These are phyloP conservation scores for Austrofundulus limnaeus DNA, from an alignment of 2,113 vertebrate species.

Conservation along the genomic window DNA sequence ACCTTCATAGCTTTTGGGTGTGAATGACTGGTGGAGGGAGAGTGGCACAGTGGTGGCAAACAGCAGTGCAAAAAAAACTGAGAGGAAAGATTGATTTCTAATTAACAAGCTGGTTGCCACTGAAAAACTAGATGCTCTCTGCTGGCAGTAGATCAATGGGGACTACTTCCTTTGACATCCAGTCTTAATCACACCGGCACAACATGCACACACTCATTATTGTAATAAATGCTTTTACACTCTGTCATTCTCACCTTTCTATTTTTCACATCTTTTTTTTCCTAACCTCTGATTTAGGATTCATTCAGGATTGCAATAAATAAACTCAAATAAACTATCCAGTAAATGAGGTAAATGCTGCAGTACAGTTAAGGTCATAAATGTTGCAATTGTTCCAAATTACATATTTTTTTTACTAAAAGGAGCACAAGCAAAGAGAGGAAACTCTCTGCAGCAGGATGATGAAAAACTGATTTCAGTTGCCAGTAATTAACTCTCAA, in stretches of 20 bases:
- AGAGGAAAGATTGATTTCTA: constrained; percentile 69
- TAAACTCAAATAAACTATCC: too few species aligned
- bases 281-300: constrained; percentile 36
- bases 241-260: constrained; percentile 12
- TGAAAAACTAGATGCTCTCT: constrained; percentile 65
- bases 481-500: not conserved
- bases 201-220: constrained; percentile 51
- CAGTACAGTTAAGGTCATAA: too few species aligned
- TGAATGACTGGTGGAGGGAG: constrained; percentile 40
- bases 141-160: constrained; percentile 67
- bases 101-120: constrained; percentile 68
- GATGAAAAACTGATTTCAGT: constrained; percentile 7
- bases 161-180: constrained; percentile 57
- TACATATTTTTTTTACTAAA: too few species aligned
- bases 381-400: too few species aligned
- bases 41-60: constrained; percentile 31
- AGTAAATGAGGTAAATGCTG: too few species aligned
- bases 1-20: constrained; percentile 46
- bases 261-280: constrained; percentile 6
- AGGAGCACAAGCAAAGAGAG: too few species aligned
- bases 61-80: constrained; percentile 17
- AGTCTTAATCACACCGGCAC: constrained; percentile 66
- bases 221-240: constrained; percentile 57
- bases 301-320: too few species aligned
- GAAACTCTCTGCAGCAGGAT: too few species aligned